Evolutionary conservation across 2,888 invertebrate species (phyloP), one percentile per base, ranked within the genome.

Genomic region (Autographa gamma): DNA sequence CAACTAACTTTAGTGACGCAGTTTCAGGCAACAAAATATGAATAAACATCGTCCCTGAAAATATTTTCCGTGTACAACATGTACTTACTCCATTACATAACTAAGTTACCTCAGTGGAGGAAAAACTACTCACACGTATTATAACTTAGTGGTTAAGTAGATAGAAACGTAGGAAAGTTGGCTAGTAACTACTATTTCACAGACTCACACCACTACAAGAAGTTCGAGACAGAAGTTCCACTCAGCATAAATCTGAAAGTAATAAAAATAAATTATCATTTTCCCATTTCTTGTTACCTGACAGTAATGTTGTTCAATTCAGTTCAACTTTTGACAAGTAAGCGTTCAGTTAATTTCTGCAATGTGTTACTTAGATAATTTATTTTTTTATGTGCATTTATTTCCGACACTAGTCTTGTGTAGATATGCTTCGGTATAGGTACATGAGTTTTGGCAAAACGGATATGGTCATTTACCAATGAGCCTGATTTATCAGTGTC

Each of bases 181-280:
- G 56, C 34, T 72, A 72, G 77, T 77, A 77, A 77, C 66, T 72
- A 71, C 58, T 77, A 77, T 80, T 66, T 67, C 31, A 66, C n/a
- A 38, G 41, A 11, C 48, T 2, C n/a, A 1, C 32, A 34, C 6
- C n/a, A 19, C 7, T 18, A 13, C 8, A n/a, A 41, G 1, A 56
- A 19, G 13, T 52, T 18, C 25, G 8, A 0, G 8, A 16, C 32
- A 76, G 59, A 76, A 76, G 62, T 5, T 13, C 2, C 32, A 61
- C 18, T 54, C 9, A 0, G 13, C 16, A 43, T 3, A 11, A 48
- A 5, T 14, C 7, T 18, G 18, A 59, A 11, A 8, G 34, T 6
- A 5, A n/a, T 59, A 4, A 16, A 25, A 11, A 13, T 58, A 2
- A 13, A 8, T 31, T 41, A 38, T 38, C 2, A 38, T 25, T 25